Evolutionary conservation across 2,113 vertebrate species (phyloP), one percentile per base, ranked within the genome.

Genomic region (Tachycineta bicolor): DNA sequence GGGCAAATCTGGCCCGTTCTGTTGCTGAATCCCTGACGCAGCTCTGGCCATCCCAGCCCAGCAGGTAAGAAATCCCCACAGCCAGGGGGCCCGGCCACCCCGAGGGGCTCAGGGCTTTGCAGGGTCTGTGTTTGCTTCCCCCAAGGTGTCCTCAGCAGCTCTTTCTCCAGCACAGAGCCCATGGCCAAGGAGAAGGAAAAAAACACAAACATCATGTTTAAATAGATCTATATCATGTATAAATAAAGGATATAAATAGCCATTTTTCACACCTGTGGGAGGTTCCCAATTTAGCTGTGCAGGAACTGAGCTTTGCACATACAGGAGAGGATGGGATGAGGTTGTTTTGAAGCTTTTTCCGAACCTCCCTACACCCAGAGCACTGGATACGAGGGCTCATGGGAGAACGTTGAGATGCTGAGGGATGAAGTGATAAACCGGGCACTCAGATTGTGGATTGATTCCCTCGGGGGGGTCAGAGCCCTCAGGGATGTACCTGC

Each of bases 211-310:
- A 63, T n/a, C n/a, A 21, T 22, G 34, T 49, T 80, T 22, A 56
- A 71, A 63, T 25, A 46, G 19, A n/a, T 8, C 19, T 31, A 9
- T 33, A 5, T 28, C 14, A 24, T 10, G 26, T 8, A 68, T 9
- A 77, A 77, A 59, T 50, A 58, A 58, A 28, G 26, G 3, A 9
- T 23, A 44, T 31, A 85, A 85, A 85, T 60, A 85, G 82, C 4
- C n/a, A 31, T 33, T 74, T 65, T 53, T 91, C 68, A 74, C 89
- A 67, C 82, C 41, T 49, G 89, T 53, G 75, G 89, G 89, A 74
- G 74, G 82, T 11, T 74, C 39, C n/a, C n/a, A 41, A 1, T 60
- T 67, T 31, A 43, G 60, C 0, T 33, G 46, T 33, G 75, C 60
- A 80, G 82, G 74, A 86, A 14, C 67, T 80, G 60, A 60, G 82